These are phyloP conservation scores for Chrysolina americana DNA, from an alignment of 2,888 invertebrate species.

Conservation along the genomic window DNA sequence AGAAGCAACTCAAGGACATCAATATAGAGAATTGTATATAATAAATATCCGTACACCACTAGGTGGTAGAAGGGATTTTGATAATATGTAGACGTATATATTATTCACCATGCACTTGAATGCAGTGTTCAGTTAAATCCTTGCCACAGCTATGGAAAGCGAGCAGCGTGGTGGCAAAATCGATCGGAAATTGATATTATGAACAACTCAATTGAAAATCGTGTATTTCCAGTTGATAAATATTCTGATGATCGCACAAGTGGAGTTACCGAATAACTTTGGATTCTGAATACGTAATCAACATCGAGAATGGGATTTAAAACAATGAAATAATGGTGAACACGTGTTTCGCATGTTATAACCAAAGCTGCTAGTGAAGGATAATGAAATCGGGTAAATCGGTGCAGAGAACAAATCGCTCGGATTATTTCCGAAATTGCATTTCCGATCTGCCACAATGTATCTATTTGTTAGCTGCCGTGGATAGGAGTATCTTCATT, in stretches of 20 bases:
- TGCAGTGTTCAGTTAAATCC: too few species aligned
- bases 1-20: too few species aligned
- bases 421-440: not conserved
- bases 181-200: not conserved
- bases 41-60: too few species aligned
- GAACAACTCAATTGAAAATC: not conserved
- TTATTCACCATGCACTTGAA: too few species aligned
- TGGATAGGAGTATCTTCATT: not conserved
- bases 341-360: not conserved
- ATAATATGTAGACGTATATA: too few species aligned
- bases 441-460: not conserved
- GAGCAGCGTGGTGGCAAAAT: not conserved
- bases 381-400: conserved; percentile 1
- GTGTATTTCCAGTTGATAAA: not conserved
- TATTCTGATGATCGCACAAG: not conserved
- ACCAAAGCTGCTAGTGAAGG: not conserved
- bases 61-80: too few species aligned
- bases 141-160: not conserved
- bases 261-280: not conserved
- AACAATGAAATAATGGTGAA: not conserved
- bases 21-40: too few species aligned
- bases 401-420: not conserved
- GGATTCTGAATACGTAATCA: not conserved
- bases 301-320: not conserved
- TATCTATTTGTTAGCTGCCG: not conserved